Base-by-base conservation (phyloP, 2,888 invertebrate genomes). In the Dasypolia templi region DNA sequence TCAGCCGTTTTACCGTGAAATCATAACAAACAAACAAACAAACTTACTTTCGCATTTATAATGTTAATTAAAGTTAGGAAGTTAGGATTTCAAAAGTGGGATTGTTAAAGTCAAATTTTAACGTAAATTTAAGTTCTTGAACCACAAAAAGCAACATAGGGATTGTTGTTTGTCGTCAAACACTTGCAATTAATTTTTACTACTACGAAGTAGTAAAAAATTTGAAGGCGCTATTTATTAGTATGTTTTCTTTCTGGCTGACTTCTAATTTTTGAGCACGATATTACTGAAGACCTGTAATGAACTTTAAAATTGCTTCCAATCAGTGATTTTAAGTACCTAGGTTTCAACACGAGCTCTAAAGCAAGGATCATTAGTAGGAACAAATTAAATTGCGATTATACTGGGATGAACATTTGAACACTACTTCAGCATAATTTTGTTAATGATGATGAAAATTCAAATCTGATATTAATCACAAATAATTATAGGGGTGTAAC, bases 261-360 rank as follows among this genome's bases (percentile, higher is more conserved):
- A 35, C 14, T 59, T 59, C n/a, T 39, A 39, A n/a, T n/a, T n/a
- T 9, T n/a, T 35, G 9, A 7, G 29, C 42, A n/a, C 4, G 7
- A 17, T 19, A 42, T 42, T 26, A 26, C 19, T 26, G 3, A 19
- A 17, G 3, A 26, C 26, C 19, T 44, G 3, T 29, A 62, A 62
- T 12, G 29, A 62, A 22, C 22, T 7, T 29, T 44, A 3, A 29
- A 63, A 63, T 63, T 29, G 11, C 29, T 55, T 72, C 19, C 26
- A 55, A 69, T 51, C 17, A 72, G 62, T 55, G 22, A 46, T 61
- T 6, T 70, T 14, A 49, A 72, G 49, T 11, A n/a, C n/a, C n/a
- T n/a, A 49, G n/a, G 26, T 29, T 32, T 32, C 44, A 53, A 55
- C 0, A n/a, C 29, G 3, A 72, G 39, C 29, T 61, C 17, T 46